phyloP scores from a whole-genome alignment of 2,888 invertebrate species.

The Apeira syringaria region DNA sequence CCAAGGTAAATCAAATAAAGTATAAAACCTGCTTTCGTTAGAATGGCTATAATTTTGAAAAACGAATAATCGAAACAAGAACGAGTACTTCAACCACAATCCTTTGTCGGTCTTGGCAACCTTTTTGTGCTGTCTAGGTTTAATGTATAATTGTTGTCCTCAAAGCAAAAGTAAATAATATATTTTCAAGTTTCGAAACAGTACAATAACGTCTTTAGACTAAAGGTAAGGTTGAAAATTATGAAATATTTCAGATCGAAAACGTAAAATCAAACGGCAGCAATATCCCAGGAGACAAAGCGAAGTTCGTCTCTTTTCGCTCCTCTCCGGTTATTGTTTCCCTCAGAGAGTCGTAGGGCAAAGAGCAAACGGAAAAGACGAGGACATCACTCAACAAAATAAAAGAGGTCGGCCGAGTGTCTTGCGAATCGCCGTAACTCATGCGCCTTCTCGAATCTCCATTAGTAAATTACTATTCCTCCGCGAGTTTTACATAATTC shows the following conservation, averaged over 20 bases:
- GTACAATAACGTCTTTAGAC: constrained; percentile 9
- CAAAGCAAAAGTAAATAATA: neutral
- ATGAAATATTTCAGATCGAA: constrained; percentile 22
- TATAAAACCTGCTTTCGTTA: too few relatives aligned
- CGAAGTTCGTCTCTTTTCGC: constrained; percentile 28
- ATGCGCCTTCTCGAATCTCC: constrained; percentile 49
- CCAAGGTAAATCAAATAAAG: too few relatives aligned
- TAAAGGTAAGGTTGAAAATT: constrained; percentile 13
- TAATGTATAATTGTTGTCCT: neutral
- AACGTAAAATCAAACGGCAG: constrained; percentile 39
- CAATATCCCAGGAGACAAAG: constrained; percentile 39
- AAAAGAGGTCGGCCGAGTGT: constrained; percentile 39
- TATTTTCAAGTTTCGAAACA: constrained; percentile 5
- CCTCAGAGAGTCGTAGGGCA: constrained; percentile 13
- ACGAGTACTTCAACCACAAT: too few relatives aligned
- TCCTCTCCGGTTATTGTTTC: constrained; percentile 21
- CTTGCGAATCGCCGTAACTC: constrained; percentile 48
- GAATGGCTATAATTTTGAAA: too few relatives aligned
- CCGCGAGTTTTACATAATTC: constrained; percentile 42
- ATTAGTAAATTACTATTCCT: constrained; percentile 60
- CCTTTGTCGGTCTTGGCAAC: neutral
- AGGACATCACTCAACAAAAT: constrained; percentile 39
- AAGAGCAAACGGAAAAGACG: constrained; percentile 32
- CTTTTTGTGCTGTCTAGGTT: too few relatives aligned
- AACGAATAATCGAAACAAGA: too few relatives aligned